Base-by-base conservation (phyloP, 2,797 vertebrate species). In the Sitta carolinensis region DNA sequence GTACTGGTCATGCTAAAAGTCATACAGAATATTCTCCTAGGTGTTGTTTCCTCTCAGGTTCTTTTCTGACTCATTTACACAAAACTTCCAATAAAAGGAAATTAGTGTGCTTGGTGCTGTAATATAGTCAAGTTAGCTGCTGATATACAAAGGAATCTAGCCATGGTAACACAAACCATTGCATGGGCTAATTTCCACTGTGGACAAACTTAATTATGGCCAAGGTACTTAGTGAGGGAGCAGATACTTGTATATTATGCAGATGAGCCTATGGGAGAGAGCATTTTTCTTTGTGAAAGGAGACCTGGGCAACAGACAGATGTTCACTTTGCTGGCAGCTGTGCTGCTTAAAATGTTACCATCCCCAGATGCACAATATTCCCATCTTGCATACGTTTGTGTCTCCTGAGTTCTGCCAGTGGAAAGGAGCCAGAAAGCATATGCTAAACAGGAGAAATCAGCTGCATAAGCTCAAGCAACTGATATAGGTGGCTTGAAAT, bases 361-460 rank as follows among this genome's bases (percentile, higher is more conserved):
- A 57, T 78, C 43, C 47, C 73, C 54, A 81, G 62, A 89, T 29
- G 62, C 93, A 87, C 0, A 0, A 38, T 94, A 80, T 61, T 94
- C 82, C 82, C 72, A 64, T 92, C 82, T 78, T 83, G 50, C 22
- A 3, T 67, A 19, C 0, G 13, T 85, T 89, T 22, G 34, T 48
- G 38, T 83, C 57, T 93, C 72, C 47, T 81, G 87, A 87, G 89
- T 59, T 73, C 43, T 12, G 0, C n/a, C 50, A 70, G 69, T 62
- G 87, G 79, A 91, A 84, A 13, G 25, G 43, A 92, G 80, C 84
- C 89, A 90, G 73, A 34, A 91, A 87, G 50, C 34, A 43, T 79
- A 87, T 82, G 68, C 64, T 93, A 57, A 87, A 87, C n/a, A 70
- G 58, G 42, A 61, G 83, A 78, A 79, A 73, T 75, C 86, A 86